Base-by-base conservation (phyloP, 2,113 vertebrate species). In the Anarhynchus alexandrinus region DNA sequence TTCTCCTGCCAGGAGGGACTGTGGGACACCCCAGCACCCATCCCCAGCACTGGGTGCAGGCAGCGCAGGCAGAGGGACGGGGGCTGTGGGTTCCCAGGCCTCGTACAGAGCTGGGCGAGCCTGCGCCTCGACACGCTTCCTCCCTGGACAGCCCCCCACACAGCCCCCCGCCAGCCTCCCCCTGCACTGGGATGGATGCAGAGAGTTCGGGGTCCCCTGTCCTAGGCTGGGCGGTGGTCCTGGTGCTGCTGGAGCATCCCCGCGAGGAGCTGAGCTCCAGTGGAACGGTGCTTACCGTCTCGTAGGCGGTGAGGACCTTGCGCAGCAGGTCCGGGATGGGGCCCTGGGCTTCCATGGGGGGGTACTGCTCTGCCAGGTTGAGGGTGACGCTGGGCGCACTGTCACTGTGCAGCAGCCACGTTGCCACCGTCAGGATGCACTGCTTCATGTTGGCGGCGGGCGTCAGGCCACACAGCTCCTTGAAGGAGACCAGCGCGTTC, bases 391-490 rank as follows among this genome's bases (percentile, higher is more conserved):
- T 97, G 81, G 99, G 98, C 0, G 98, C 65, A 0, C 98, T 98
- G 95, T 99, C 99, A 3, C 98, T 99, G 98, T 99, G 99, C 97
- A 99, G 98, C 88, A 99, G 98, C 99, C 99, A 99, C 0, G 98
- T 95, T 0, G 99, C 99, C 94, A 99, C 98, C 0, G 99, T 99
- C 96, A 99, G 97, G 97, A 99, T 99, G 86, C 99, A 99, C 95
- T 99, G 99, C 98, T 99, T 99, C 98, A 99, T 99, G 97, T 99
- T 99, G 97, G 99, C 99, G 0, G 98, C 99, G 5, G 99, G 99
- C 11, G 98, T 99, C 96, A 99, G 97, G 51, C 99, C 99, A 20
- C 99, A 99, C 66, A 99, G 98, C 98, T 99, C 99, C 97, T 99
- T 99, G 95, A 99, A 99, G 94, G 99, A 99, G 82, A 99, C 99